phyloP scores from a whole-genome alignment of 1,140 invertebrate species.

The Piezodorus guildinii region DNA sequence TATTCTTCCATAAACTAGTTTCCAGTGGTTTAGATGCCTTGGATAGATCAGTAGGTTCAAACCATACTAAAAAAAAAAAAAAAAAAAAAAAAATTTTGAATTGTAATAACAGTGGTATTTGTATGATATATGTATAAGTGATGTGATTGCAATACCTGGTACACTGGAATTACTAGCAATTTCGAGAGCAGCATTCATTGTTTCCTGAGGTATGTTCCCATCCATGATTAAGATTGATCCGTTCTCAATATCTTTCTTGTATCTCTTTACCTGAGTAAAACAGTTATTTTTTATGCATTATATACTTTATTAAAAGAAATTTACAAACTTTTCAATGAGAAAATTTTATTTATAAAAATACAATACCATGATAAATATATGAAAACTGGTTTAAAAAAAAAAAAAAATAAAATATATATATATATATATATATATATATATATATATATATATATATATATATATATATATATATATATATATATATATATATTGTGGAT shows the following conservation, averaged over 20 bases:
- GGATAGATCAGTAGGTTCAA: constrained; percentile 52
- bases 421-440: too few relatives aligned
- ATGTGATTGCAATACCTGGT: constrained; percentile 46
- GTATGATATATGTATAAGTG: too few relatives aligned
- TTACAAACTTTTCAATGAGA: too few relatives aligned
- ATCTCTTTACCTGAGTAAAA: constrained; percentile 38
- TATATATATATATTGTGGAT: too few relatives aligned
- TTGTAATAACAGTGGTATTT: too few relatives aligned
- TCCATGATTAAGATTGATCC: constrained; percentile 67
- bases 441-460: too few relatives aligned
- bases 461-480: too few relatives aligned
- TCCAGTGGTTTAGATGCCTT: constrained; percentile 46
- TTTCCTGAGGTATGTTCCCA: constrained; percentile 57
- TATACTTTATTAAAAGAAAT: neutral
- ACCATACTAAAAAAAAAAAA: constrained; percentile 45
- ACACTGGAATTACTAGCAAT: constrained; percentile 46
- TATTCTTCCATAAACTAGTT: constrained; percentile 33
- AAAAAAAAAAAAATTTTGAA: neutral
- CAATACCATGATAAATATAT: too few relatives aligned
- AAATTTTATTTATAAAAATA: constrained; percentile 16
- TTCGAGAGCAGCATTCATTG: constrained; percentile 50
- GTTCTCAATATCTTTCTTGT: constrained; percentile 40
- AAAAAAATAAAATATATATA: too few relatives aligned
- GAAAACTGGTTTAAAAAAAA: too few relatives aligned
- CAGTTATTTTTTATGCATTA: neutral